Percentiles rank a stretch among this genome's conserved stretches.
phyloP scores from a whole-genome alignment of 1,140 invertebrate genomes.

The Lepidurus apus region DNA sequence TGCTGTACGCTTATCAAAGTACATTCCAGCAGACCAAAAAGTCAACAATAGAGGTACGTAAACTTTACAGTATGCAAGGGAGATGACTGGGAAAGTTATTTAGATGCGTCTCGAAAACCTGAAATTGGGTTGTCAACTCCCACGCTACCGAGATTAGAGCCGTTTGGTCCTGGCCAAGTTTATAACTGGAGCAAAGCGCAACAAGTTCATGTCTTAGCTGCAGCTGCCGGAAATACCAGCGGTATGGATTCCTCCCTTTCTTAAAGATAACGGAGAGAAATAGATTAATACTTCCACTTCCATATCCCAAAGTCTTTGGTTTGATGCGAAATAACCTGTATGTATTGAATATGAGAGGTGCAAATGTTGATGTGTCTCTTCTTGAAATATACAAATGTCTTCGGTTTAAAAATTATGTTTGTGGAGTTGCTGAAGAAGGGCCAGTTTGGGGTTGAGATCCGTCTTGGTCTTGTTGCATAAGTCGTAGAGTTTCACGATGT shows the following conservation, averaged over 20 bases:
- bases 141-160: slow-evolving; percentile 65
- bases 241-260: background rate
- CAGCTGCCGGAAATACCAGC: background rate
- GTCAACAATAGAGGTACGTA: slow-evolving; percentile 33
- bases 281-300: no score
- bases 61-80: background rate
- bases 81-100: background rate
- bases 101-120: slow-evolving; percentile 40
- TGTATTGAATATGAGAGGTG: no score
- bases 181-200: slow-evolving; percentile 81
- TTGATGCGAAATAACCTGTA: no score
- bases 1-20: slow-evolving; percentile 80
- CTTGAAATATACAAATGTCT: background rate
- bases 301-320: no score
- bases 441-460: slow-evolving; percentile 25
- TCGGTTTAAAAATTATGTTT: background rate
- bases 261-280: background rate
- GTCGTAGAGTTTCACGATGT: slow-evolving; percentile 31
- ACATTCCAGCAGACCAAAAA: slow-evolving; percentile 68
- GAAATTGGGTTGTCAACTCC: slow-evolving; percentile 42
- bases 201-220: slow-evolving; percentile 72
- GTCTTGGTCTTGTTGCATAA: slow-evolving; percentile 27
- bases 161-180: slow-evolving; percentile 78
- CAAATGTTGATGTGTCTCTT: no score
- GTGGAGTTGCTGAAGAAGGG: background rate